A percentile compares a stretch with the other conserved stretches of the same genome.
These are phyloP conservation scores for Galaxea fascicularis DNA, from an alignment of 92 coral and sea anemone species.

Conservation along the genomic window DNA sequence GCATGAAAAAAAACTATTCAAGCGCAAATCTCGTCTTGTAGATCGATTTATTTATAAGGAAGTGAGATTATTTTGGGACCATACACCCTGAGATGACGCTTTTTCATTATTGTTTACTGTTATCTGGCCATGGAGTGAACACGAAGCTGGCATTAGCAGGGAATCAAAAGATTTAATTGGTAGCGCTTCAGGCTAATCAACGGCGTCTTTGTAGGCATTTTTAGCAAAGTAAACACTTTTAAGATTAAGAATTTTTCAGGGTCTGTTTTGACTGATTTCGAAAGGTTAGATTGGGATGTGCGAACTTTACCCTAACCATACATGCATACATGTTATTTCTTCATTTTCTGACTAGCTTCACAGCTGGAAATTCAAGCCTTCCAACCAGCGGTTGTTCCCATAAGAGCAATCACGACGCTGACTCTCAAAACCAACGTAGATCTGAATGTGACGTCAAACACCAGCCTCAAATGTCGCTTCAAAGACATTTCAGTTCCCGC, in stretches of 20 bases:
- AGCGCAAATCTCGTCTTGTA: too few relatives aligned
- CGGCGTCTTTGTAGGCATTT: neutral
- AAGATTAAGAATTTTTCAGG: too few relatives aligned
- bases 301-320: neutral
- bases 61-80: too few relatives aligned
- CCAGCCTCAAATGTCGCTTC: constrained; percentile 60
- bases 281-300: neutral
- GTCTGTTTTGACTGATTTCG: too few relatives aligned
- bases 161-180: neutral
- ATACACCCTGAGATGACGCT: too few relatives aligned
- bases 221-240: neutral
- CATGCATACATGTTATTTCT: neutral
- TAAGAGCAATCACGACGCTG: constrained; percentile 59
- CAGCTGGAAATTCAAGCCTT: constrained; percentile 46
- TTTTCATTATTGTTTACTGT: too few relatives aligned
- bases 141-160: neutral
- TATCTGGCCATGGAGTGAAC: too few relatives aligned
- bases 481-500: constrained; percentile 71
- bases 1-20: too few relatives aligned
- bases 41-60: too few relatives aligned
- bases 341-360: neutral
- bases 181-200: neutral
- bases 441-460: constrained; percentile 57
- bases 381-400: constrained; percentile 67
- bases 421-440: constrained; percentile 62